Percentiles rank a stretch among this genome's conserved stretches.
Evolutionary conservation across 2,888 invertebrate species (phyloP).

Genomic region (Dorcus hopei): DNA sequence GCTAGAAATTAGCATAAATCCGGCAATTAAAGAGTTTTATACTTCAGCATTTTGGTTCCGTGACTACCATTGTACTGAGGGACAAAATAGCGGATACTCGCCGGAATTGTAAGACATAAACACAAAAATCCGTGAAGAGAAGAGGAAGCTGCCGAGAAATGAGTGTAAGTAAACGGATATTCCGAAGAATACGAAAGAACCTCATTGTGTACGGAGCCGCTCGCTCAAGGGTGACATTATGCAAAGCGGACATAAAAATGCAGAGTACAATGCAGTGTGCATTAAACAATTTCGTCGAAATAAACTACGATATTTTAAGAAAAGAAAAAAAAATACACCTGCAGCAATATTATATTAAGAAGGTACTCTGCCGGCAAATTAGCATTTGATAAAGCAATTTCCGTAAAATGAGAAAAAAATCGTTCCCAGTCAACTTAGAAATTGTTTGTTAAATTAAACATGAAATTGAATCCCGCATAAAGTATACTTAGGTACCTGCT

Average conservation of each 20-base stretch:
- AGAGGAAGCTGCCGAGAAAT: slow-evolving; percentile 33
- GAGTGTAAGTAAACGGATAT: slow-evolving; percentile 38
- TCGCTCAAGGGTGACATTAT: slow-evolving; percentile 45
- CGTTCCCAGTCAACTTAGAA: too few species aligned
- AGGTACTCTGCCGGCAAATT: too few species aligned
- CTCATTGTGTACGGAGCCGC: slow-evolving; percentile 39
- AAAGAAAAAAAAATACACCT: too few species aligned
- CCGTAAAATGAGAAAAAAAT: too few species aligned
- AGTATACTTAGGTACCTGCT: too few species aligned
- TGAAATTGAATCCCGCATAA: too few species aligned
- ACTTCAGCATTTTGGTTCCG: slow-evolving; percentile 26
- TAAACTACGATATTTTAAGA: too few species aligned
- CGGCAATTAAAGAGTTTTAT: slow-evolving; percentile 36
- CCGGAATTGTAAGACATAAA: slow-evolving; percentile 37
- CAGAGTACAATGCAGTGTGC: slow-evolving; percentile 22
- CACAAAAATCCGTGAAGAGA: slow-evolving; percentile 37
- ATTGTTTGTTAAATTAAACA: too few species aligned
- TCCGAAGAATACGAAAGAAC: slow-evolving; percentile 40
- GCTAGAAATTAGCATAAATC: slow-evolving; percentile 33
- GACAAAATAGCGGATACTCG: slow-evolving; percentile 39
- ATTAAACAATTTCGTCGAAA: slow-evolving; percentile 16
- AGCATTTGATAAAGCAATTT: too few species aligned
- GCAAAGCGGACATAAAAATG: slow-evolving; percentile 36
- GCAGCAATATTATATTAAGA: too few species aligned
- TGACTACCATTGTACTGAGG: slow-evolving; percentile 23